A percentile compares a stretch with the other conserved stretches of the same genome.
phyloP scores from a whole-genome alignment of 2,797 vertebrate species.

The Scyliorhinus canicula region DNA sequence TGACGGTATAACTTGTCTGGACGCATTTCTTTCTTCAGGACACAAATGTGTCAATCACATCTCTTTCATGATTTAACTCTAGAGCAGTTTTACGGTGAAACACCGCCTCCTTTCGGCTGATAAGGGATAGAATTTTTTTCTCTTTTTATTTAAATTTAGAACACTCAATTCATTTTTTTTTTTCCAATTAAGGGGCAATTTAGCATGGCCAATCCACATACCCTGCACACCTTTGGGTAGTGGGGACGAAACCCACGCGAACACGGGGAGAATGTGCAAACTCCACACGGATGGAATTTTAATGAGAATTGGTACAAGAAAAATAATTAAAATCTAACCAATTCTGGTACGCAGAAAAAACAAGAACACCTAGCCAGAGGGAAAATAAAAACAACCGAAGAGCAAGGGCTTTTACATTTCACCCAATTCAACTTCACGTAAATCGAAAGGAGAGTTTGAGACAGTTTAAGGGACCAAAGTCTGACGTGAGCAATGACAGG shows the following conservation, averaged over 20 bases:
- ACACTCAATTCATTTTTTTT: too few relatives aligned
- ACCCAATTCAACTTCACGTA: not conserved
- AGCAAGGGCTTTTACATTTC: not conserved
- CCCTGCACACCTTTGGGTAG: too few relatives aligned
- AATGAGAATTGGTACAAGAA: not conserved
- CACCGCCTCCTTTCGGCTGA: not conserved
- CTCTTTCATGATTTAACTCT: not conserved
- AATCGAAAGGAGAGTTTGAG: not conserved
- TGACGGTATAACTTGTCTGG: too few relatives aligned
- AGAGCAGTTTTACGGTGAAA: not conserved
- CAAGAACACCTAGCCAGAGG: not conserved
- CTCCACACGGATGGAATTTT: too few relatives aligned
- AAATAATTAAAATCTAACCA: not conserved
- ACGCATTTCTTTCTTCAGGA: not conserved
- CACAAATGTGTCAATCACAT: not conserved
- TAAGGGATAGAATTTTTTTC: not conserved
- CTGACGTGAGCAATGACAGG: not conserved
- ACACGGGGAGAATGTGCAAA: too few relatives aligned
- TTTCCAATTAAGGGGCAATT: too few relatives aligned
- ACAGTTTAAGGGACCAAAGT: not conserved
- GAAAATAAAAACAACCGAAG: not conserved
- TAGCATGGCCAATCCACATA: too few relatives aligned
- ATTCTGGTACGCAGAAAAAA: not conserved
- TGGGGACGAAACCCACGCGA: too few relatives aligned
- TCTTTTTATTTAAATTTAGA: too few relatives aligned